A percentile compares a stretch with the other conserved stretches of the same genome.
Evolutionary conservation across 2,888 invertebrate genomes (phyloP).

Genomic region (Drosophila helvetica): DNA sequence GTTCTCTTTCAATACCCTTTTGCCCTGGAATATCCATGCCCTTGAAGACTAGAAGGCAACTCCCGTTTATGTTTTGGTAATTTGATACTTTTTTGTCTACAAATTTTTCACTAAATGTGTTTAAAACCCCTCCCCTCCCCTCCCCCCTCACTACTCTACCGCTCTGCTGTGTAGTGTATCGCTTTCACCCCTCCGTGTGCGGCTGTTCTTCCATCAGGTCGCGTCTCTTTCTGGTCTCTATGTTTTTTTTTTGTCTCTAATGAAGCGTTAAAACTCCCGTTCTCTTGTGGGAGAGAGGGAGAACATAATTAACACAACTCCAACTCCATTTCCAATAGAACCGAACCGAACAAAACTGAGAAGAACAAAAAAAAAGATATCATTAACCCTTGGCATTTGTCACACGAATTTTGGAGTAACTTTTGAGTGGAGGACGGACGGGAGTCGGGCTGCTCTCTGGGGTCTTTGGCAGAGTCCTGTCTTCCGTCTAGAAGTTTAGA

Average conservation of each 20-base stretch:
- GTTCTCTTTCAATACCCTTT: conserved; percentile 6
- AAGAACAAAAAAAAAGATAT: conserved; percentile 45
- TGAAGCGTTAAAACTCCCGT: conserved; percentile 71
- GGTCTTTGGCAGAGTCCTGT: conserved; percentile 25
- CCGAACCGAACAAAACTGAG: conserved; percentile 6
- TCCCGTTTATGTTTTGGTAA: conserved; percentile 45
- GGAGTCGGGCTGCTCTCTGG: no score
- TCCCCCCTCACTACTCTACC: background rate
- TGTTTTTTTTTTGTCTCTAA: conserved; percentile 53
- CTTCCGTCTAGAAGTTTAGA: conserved; percentile 21
- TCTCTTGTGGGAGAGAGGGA: conserved; percentile 18
- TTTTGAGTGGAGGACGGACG: background rate
- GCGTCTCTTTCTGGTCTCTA: background rate
- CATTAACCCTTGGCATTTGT: conserved; percentile 78
- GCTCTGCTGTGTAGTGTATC: conserved; percentile 27
- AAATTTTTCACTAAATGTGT: conserved; percentile 35
- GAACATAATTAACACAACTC: conserved; percentile 75
- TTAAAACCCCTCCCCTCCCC: background rate
- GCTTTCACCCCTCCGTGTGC: conserved; percentile 46
- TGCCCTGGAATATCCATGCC: conserved; percentile 14
- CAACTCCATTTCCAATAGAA: conserved; percentile 42
- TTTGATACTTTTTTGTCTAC: conserved; percentile 50
- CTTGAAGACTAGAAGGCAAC: conserved; percentile 22
- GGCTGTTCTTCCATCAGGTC: conserved; percentile 1
- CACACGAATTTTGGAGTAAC: conserved; percentile 46